Evolutionary conservation across 2,113 vertebrate species (phyloP), one percentile per base, ranked within the genome.

Genomic region (Hydrolagus affinis): DNA sequence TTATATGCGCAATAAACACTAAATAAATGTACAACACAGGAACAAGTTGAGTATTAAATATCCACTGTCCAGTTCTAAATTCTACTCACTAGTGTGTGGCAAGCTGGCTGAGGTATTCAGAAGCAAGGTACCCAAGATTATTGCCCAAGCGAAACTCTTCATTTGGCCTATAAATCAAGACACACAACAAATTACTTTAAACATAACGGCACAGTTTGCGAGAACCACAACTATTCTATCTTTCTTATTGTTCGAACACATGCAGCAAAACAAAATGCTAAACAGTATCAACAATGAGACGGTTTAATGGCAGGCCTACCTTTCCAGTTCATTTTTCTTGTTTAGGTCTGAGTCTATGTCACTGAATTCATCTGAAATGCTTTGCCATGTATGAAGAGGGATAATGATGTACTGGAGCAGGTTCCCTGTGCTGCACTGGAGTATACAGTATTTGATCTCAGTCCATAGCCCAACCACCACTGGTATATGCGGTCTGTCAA

Each of bases 81-180:
- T 19, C 32, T 75, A 80, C 77, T 80, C 77, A 80, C 77, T 19
- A 60, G 25, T 80, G 25, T 80, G 77, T 64, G 59, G 25, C 9
- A 64, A 23, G n/a, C 12, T 28, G 10, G 77, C 77, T 80, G 59
- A 80, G 8, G 23, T 0, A 28, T 12, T 17, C 7, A 80, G 77
- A 8, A 80, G 60, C 8, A 80, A 25, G 2, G 8, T 8, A 28
- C n/a, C 77, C 77, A 11, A 62, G 8, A 66, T 62, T 14, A 80
- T 28, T 3, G 14, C 19, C 77, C 23, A 25, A 2, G 23, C 11
- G 9, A 80, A 80, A 80, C 2, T 17, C 77, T 64, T 80, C 59
- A 8, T 25, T 80, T 64, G 77, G 23, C 23, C 75, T 11, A 25
- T 30, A n/a, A 0, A 80, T 30, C n/a, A 25, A 60, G 59, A 80